Base-by-base conservation (phyloP, 2,797 vertebrate genomes). In the Coilia nasus region DNA sequence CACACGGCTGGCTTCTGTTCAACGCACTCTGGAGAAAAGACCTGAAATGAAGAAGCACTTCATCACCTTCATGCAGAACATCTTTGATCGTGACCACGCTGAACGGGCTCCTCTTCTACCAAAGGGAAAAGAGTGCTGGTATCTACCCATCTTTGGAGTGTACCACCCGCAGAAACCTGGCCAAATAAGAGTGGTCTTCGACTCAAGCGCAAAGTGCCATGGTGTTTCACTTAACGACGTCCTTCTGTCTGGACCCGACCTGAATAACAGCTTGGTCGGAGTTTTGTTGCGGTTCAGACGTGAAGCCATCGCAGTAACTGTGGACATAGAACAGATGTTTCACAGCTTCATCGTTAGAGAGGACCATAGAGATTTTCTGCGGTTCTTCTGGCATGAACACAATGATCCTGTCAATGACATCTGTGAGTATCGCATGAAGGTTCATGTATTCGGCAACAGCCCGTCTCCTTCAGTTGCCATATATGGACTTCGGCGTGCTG, bases 21-120 rank as follows among this genome's bases (percentile, higher is more conserved):
- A n/a, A 15, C 35, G 81, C 23, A 50, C 81, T 21, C 47, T 82
- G 21, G 54, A 59, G 47, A 25, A 59, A 17, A 82, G 17, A 44
- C 81, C 81, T 93, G 93, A 87, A 83, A 90, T 87, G 83, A 88
- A 85, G 84, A 56, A 0, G 19, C 82, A 83, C 23, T 83, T 83
- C 1, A 11, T 83, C 82, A 47, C 59, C 6, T 83, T 46, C 82
- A 83, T 83, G 41, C 57, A 83, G 21, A 83, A 44, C 57, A 83
- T 67, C 6, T 67, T 83, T 56, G 64, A 84, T 23, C 46, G 12
- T 84, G 83, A 84, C 50, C 67, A 78, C 14, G n/a, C 54, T 31
- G 54, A 59, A 15, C 31, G 6, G 57, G 28, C 11, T 60, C 59
- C 59, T 17, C 59, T 19, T 0, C 59, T 60, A 19, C 19, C 3